Evolutionary conservation across 2,797 vertebrate genomes (phyloP), one percentile per base, ranked within the genome.

Genomic region (Lindbergichthys nudifrons): DNA sequence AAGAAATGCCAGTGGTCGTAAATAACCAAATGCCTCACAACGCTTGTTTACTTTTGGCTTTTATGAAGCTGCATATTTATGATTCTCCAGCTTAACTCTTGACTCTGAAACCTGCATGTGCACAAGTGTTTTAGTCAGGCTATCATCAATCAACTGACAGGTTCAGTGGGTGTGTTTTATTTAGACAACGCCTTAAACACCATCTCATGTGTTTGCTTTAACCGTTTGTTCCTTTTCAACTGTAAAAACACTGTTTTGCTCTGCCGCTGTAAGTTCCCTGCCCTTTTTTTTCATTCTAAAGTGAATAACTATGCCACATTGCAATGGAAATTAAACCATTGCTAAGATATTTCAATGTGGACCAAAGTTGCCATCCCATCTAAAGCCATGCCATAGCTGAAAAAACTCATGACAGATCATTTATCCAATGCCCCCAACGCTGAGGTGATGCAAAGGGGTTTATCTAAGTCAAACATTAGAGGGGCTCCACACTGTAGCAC

Each of bases 11-110:
- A 6, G 21, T 15, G 12, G 6, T 23, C 12, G 21, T 26, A 10
- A 26, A 19, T n/a, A 9, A 53, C 4, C 16, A 45, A 13, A 36
- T 23, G 4, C 12, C 32, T 45, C 12, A 48, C 13, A 48, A 53
- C 9, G 54, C 13, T 52, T n/a, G 12, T 65, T 10, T 26, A n/a
- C 2, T 6, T 19, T 10, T 53, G 45, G n/a, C 14, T 53, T 3
- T 36, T 53, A 42, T 58, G 26, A 21, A 66, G 23, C 41, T 58
- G 41, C 36, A 66, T 43, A 67, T 42, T 69, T 75, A 48, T 58
- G 59, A 50, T 46, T 78, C 23, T 47, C 39, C 42, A 59, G 26
- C 14, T 58, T 15, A 36, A 61, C 58, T 46, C 59, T 73, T 52
- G 16, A 56, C 58, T 45, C 65, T 14, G 9, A 26, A 26, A 46